Conservation (phyloP, 1,140 invertebrate genomes). For the Cotesia glomerata region DNA sequence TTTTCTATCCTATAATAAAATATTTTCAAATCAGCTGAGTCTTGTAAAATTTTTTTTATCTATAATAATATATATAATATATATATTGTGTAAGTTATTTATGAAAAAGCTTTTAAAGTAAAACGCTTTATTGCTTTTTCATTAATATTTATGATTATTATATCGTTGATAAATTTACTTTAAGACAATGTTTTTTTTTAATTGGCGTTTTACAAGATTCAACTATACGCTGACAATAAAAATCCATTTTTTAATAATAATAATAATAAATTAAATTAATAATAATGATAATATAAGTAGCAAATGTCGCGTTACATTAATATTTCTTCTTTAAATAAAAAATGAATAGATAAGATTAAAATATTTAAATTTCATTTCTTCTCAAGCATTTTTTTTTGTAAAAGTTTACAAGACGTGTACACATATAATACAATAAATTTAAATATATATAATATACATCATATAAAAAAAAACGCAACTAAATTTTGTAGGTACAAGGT, state of each 20-base stretch:
- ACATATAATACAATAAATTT: constrained; percentile 58
- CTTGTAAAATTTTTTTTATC: background rate
- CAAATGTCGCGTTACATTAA: constrained; percentile 52
- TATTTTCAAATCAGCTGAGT: constrained; percentile 52
- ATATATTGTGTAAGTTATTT: too few relatives aligned
- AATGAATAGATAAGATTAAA: constrained; percentile 57
- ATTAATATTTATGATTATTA: background rate
- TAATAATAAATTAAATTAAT: too few relatives aligned
- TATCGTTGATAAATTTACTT: constrained; percentile 6
- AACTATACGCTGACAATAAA: background rate
- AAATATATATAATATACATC: constrained; percentile 25
- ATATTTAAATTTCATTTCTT: constrained; percentile 41
- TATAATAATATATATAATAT: background rate
- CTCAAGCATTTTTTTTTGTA: constrained; percentile 44
- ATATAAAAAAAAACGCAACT: constrained; percentile 57
- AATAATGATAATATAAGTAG: constrained; percentile 50
- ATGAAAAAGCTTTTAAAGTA: background rate
- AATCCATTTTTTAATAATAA: too few relatives aligned
- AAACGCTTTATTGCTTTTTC: background rate
- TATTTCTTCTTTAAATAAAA: constrained; percentile 18
- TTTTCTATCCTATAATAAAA: constrained; percentile 52
- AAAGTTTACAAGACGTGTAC: constrained; percentile 58
- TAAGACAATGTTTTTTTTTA: background rate
- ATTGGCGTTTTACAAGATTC: background rate
- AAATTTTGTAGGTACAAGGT: constrained; percentile 57